Percentiles rank a stretch among this genome's conserved stretches.
Conservation (phyloP, 2,888 invertebrate species). For the Lacanobia oleracea region DNA sequence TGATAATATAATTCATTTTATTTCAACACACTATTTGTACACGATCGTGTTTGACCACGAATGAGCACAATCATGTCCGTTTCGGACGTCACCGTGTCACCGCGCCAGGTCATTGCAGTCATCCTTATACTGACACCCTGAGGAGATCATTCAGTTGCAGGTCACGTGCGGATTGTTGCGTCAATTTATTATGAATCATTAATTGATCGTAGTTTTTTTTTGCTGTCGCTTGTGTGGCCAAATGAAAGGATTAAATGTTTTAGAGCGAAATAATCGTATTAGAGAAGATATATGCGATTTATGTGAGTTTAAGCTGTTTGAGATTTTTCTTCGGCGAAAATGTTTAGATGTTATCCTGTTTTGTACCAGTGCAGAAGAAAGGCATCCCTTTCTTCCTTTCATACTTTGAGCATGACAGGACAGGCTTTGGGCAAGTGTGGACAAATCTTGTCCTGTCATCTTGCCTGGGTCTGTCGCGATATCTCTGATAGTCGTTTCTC, state of each 20-base stretch:
- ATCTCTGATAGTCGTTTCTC: too few species aligned
- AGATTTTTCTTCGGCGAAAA: too few species aligned
- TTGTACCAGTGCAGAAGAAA: too few species aligned
- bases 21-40: conserved; percentile 1
- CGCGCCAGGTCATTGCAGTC: conserved; percentile 22
- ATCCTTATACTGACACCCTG: conserved; percentile 38
- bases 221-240: neutral
- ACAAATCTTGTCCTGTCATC: too few species aligned
- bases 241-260: neutral
- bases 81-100: neutral
- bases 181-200: conserved; percentile 24
- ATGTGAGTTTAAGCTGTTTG: too few species aligned
- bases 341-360: too few species aligned
- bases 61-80: neutral
- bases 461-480: too few species aligned
- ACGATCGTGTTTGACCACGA: conserved; percentile 3
- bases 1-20: conserved; percentile 2
- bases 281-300: too few species aligned
- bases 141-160: conserved; percentile 30
- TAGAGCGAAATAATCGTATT: too few species aligned
- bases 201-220: conserved; percentile 9
- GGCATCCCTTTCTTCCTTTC: too few species aligned
- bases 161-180: conserved; percentile 37
- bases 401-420: too few species aligned
- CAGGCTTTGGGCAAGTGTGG: too few species aligned